Conservation (phyloP, 1,140 invertebrate species). For the Procambarus virginalis region DNA sequence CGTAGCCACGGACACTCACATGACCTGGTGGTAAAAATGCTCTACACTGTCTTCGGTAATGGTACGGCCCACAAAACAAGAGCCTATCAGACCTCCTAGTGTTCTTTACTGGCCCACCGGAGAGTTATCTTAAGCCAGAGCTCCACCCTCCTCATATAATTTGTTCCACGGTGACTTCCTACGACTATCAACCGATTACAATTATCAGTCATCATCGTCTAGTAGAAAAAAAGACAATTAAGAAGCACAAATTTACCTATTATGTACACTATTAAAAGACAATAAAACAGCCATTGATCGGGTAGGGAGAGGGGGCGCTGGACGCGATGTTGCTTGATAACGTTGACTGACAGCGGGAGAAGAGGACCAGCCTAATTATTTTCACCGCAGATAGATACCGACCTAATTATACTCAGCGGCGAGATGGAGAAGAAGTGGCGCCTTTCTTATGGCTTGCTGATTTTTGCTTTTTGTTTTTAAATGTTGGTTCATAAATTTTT, state of each 20-base stretch:
- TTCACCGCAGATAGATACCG: slow-evolving; percentile 29
- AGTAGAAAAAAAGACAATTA: slow-evolving; percentile 17
- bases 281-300: slow-evolving; percentile 37
- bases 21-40: too few species aligned
- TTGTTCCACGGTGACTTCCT: neutral
- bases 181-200: neutral
- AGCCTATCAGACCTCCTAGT: neutral
- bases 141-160: neutral
- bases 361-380: slow-evolving; percentile 20
- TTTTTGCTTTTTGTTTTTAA: neutral
- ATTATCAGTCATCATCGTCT: slow-evolving; percentile 8
- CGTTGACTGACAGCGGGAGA: neutral
- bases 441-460: neutral
- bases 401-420: slow-evolving; percentile 22
- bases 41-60: neutral
- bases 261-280: slow-evolving; percentile 42
- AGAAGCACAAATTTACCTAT: slow-evolving; percentile 30
- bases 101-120: neutral
- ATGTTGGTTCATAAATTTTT: slow-evolving; percentile 2
- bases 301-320: neutral
- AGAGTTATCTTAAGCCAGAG: neutral
- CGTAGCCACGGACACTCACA: too few species aligned
- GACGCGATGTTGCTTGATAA: slow-evolving; percentile 1
- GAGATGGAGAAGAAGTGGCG: neutral
- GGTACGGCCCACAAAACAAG: too few species aligned